Conservation (phyloP, 2,797 vertebrate genomes). For the Eupleurogrammus muticus region DNA sequence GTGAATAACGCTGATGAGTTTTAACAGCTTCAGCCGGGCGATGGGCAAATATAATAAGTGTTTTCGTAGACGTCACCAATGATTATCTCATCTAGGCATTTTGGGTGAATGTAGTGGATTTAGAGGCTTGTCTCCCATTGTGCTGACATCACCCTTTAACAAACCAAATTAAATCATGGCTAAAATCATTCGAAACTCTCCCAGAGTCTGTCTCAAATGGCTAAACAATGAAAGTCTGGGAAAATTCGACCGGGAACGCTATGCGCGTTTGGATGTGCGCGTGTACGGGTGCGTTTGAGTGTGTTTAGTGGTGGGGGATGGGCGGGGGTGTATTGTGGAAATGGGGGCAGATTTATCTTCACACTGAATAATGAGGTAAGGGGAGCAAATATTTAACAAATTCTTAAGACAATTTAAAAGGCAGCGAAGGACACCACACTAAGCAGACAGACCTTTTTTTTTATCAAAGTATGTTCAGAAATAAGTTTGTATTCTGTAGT, state of each 20-base stretch:
- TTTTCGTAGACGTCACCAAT: slow-evolving; percentile 91
- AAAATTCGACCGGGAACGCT: slow-evolving; percentile 75
- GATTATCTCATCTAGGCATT: slow-evolving; percentile 91
- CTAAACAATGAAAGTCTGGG: slow-evolving; percentile 84
- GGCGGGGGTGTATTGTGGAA: slow-evolving; percentile 68
- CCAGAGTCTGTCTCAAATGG: slow-evolving; percentile 81
- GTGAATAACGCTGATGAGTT: slow-evolving; percentile 88
- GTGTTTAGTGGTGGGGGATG: slow-evolving; percentile 58
- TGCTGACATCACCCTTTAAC: slow-evolving; percentile 89
- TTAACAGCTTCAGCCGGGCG: slow-evolving; percentile 91
- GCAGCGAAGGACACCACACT: slow-evolving; percentile 32
- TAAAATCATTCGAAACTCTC: slow-evolving; percentile 87
- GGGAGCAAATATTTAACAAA: slow-evolving; percentile 66
- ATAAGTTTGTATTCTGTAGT: slow-evolving; percentile 2
- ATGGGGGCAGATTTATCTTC: slow-evolving; percentile 77
- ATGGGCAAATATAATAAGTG: slow-evolving; percentile 93
- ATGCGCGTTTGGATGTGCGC: slow-evolving; percentile 40
- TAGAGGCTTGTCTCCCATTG: slow-evolving; percentile 90
- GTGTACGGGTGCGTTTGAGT: slow-evolving; percentile 48
- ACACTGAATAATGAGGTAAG: slow-evolving; percentile 76
- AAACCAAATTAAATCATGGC: slow-evolving; percentile 88
- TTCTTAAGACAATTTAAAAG: slow-evolving; percentile 66
- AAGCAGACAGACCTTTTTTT: background rate
- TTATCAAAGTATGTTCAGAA: slow-evolving; percentile 1
- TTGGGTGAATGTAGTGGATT: slow-evolving; percentile 92